A percentile compares a stretch with the other conserved stretches of the same genome.
Evolutionary conservation across 2,888 invertebrate species (phyloP).

Genomic region (Drosophila pseudotalamancana): DNA sequence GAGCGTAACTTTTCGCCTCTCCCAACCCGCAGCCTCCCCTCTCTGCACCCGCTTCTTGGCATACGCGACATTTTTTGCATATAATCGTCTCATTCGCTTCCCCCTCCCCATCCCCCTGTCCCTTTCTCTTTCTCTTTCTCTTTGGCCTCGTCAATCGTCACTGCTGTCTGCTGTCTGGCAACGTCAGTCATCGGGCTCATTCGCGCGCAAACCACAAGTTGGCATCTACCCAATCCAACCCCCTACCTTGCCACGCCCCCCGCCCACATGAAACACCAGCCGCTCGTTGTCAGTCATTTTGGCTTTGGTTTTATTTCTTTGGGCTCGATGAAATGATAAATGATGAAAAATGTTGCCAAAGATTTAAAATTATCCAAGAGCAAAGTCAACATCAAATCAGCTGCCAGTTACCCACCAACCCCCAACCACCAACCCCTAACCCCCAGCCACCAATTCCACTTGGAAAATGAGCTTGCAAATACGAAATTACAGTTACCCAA

Average conservation of each 20-base stretch:
- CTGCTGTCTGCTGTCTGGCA: slow-evolving; percentile 22
- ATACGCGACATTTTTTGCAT: slow-evolving; percentile 66
- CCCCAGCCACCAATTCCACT: background rate
- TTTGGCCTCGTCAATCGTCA: slow-evolving; percentile 11
- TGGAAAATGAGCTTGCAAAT: slow-evolving; percentile 71
- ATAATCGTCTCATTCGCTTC: slow-evolving; percentile 30
- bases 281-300: slow-evolving; percentile 80
- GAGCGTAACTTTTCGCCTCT: slow-evolving; percentile 17
- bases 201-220: slow-evolving; percentile 24
- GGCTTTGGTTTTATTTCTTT: slow-evolving; percentile 32
- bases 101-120: background rate
- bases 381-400: slow-evolving; percentile 72
- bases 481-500: slow-evolving; percentile 38
- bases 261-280: slow-evolving; percentile 16
- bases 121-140: background rate
- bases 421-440: background rate
- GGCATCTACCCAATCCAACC: slow-evolving; percentile 2
- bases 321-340: slow-evolving; percentile 83
- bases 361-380: slow-evolving; percentile 83
- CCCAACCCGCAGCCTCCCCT: background rate
- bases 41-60: background rate
- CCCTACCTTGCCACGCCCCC: background rate
- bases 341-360: slow-evolving; percentile 84
- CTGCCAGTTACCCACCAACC: slow-evolving; percentile 2
- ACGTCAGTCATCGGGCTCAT: slow-evolving; percentile 56